Conservation (phyloP, 37 sponge, comb jelly and placozoan species). For the Tethya wilhelma region DNA sequence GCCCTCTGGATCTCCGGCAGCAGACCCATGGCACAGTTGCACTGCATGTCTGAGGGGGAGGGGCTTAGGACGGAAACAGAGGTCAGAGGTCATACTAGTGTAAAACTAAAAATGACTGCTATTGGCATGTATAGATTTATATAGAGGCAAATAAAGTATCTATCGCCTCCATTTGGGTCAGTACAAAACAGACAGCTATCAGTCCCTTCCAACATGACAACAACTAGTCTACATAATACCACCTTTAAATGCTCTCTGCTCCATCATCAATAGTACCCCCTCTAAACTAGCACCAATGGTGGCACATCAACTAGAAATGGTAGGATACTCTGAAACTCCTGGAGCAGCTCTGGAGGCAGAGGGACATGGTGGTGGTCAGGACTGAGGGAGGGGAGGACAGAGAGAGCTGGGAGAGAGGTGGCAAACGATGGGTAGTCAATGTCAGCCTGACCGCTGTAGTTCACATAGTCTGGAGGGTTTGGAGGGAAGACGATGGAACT, state of each 20-base stretch:
- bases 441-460: slow-evolving; percentile 67
- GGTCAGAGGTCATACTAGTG: background rate
- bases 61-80: no score
- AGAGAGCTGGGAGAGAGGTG: slow-evolving; percentile 58
- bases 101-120: background rate
- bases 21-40: slow-evolving; percentile 94
- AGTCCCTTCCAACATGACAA: no score
- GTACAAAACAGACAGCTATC: no score
- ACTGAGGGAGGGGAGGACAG: slow-evolving; percentile 67
- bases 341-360: slow-evolving; percentile 90
- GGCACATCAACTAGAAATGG: no score
- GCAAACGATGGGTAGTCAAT: slow-evolving; percentile 86
- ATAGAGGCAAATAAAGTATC: no score
- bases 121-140: background rate
- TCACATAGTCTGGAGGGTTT: slow-evolving; percentile 35
- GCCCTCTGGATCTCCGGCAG: slow-evolving; percentile 90
- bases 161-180: no score
- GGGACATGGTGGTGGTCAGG: slow-evolving; percentile 75
- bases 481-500: background rate
- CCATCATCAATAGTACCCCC: background rate
- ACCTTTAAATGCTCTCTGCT: no score
- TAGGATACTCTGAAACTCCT: slow-evolving; percentile 97
- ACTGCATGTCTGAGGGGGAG: slow-evolving; percentile 88
- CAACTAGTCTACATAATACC: no score
- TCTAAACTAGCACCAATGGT: background rate